Conservation (phyloP, 2,113 vertebrate species). For the Eurystomus gularis region DNA sequence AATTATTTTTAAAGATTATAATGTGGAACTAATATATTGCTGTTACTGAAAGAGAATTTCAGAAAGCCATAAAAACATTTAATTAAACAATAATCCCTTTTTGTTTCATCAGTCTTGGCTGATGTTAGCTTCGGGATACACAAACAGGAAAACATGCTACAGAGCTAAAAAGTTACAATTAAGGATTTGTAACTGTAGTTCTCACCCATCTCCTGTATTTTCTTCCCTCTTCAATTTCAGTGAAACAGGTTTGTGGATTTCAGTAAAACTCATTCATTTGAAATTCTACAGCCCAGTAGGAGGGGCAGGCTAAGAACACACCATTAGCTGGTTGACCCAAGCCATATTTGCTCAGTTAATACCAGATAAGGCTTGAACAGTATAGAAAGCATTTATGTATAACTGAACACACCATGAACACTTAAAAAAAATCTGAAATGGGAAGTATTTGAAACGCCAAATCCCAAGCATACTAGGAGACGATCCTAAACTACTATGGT, state of each 20-base stretch:
- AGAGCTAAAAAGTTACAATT: neutral
- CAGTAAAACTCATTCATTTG: slow-evolving; percentile 34
- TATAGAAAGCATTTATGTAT: slow-evolving; percentile 2
- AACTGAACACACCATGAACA: neutral
- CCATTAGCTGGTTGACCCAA: slow-evolving; percentile 5
- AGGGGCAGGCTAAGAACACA: slow-evolving; percentile 22
- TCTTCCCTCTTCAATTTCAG: slow-evolving; percentile 24
- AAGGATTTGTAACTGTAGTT: neutral
- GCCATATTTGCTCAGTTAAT: slow-evolving; percentile 32
- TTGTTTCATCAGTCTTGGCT: neutral
- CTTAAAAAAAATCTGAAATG: neutral
- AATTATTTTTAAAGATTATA: neutral
- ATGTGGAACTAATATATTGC: neutral
- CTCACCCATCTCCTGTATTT: slow-evolving; percentile 60
- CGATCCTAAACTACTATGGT: neutral
- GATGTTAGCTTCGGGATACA: neutral
- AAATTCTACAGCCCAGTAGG: slow-evolving; percentile 21
- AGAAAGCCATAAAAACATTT: neutral
- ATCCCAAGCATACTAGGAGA: neutral
- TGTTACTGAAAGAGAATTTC: neutral
- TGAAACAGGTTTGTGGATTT: slow-evolving; percentile 1
- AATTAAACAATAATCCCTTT: neutral
- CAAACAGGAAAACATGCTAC: neutral
- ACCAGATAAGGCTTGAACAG: slow-evolving; percentile 37
- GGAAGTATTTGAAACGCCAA: neutral